These are phyloP conservation scores for Micropoecilia bifurca DNA, from an alignment of 2,797 vertebrate genomes.

Conservation along the genomic window DNA sequence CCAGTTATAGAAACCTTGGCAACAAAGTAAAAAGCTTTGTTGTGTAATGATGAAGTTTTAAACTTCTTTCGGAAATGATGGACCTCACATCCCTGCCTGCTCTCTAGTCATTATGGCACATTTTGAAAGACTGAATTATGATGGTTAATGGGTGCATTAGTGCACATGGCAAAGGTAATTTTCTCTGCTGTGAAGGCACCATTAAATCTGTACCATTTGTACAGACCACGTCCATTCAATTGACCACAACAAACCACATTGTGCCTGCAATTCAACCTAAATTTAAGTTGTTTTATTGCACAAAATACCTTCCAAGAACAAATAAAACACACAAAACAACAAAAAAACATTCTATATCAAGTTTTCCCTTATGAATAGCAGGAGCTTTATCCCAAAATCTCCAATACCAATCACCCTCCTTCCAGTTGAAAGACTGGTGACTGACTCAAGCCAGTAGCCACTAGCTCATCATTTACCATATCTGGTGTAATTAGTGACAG, in stretches of 20 bases:
- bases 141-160: neutral
- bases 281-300: neutral
- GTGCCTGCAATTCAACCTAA: neutral
- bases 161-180: neutral
- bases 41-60: neutral
- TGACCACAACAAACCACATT: neutral
- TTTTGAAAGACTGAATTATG: neutral
- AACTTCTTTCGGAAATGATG: neutral
- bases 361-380: neutral
- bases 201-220: neutral
- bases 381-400: neutral
- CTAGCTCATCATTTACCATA: neutral
- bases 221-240: neutral
- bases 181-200: slow-evolving; percentile 1
- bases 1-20: neutral
- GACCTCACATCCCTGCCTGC: neutral
- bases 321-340: neutral
- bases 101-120: neutral
- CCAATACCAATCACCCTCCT: neutral
- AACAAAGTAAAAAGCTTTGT: neutral
- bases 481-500: neutral
- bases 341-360: neutral
- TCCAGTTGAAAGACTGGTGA: neutral
- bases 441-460: neutral
- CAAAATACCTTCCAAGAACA: neutral